phyloP scores from a whole-genome alignment of 1,140 invertebrate genomes.

The Eciton burchellii region DNA sequence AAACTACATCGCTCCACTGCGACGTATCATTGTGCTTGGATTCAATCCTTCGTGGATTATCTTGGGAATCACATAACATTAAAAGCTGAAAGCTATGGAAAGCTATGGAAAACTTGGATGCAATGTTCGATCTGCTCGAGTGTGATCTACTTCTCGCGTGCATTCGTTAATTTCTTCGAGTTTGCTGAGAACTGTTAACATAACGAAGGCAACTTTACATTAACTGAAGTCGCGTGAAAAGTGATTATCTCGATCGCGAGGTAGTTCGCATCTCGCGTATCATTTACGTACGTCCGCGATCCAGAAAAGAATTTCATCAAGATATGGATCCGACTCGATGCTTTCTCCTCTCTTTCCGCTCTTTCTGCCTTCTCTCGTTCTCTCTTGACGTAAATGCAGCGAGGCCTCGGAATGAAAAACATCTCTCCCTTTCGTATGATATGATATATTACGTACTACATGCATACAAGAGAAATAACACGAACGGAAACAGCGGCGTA shows the following conservation, averaged over 20 bases:
- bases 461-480: background rate
- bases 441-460: background rate
- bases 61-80: constrained; percentile 25
- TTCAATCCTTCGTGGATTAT: constrained; percentile 15
- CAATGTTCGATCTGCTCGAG: background rate
- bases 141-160: background rate
- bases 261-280: background rate
- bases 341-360: background rate
- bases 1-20: constrained; percentile 1
- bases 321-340: background rate
- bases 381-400: background rate
- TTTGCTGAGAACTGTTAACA: background rate
- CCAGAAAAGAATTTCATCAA: constrained; percentile 14
- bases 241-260: background rate
- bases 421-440: background rate
- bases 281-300: background rate
- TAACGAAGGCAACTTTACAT: background rate
- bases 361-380: too few relatives aligned
- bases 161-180: background rate
- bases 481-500: background rate
- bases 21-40: constrained; percentile 37
- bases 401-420: background rate
- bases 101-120: too few relatives aligned
- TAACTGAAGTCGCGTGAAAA: background rate
- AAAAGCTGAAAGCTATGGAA: constrained; percentile 31